Evolutionary conservation across 1,140 invertebrate species (phyloP), one percentile per base, ranked within the genome.

Genomic region (Zaprionus taronus): DNA sequence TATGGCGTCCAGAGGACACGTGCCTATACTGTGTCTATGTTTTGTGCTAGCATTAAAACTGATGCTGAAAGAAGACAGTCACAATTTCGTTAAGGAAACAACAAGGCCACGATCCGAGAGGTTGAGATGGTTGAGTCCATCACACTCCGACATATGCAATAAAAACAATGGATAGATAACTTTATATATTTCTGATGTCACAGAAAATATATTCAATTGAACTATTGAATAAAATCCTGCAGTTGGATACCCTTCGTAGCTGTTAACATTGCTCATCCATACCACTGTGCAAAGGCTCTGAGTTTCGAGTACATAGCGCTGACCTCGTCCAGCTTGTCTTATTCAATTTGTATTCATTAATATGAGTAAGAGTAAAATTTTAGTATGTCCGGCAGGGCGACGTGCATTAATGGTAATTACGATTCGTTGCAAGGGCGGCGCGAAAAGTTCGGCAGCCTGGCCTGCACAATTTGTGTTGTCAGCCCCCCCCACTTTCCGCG

Each of bases 271-370:
- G 1, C 15, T 28, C 6, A 9, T 5, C 5, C 14, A 14, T 14
- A 12, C 14, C 47, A 24, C 17, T 51, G 28, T 51, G 5, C 7
- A 12, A 11, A 9, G 41, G 6, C 41, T 17, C 5, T 51, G 20
- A 26, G 1, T 17, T 44, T 47, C 15, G 41, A 17, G 41, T 24
- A 51, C 47, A 22, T 56, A 6, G 5, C 6, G 22, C 36, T 36
- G 34, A 15, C 47, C 38, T 58, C 53, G 34, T 20, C 65, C 65
- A 36, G 67, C 68, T 62, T 69, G 78, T 73, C 55, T 66, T 65
- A 73, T 80, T 78, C 61, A 80, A 78, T 80, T 80, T 77, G 41
- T 70, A 66, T 74, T 74, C 70, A 80, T 78, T 80, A 80, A 74
- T 70, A 41, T 55, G 47, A 64, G 36, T 49, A 58, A 61, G 65